Percentiles rank a stretch among this genome's conserved stretches.
Conservation (phyloP, 2,888 invertebrate species). For the Microplitis deprimator region DNA sequence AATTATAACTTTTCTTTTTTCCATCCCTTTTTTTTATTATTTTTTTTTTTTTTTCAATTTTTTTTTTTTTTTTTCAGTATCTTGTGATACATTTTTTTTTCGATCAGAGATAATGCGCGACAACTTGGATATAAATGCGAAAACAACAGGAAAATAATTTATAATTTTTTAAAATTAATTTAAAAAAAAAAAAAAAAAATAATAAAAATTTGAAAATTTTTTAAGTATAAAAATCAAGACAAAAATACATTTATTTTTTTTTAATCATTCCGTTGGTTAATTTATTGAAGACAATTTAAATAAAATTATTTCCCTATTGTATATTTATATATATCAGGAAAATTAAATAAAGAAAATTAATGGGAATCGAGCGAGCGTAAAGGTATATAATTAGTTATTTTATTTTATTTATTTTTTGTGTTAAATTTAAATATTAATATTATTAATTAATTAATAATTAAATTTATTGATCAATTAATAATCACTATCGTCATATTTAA, state of each 20-base stretch:
- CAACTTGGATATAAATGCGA: slow-evolving; percentile 65
- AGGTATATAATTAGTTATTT: slow-evolving; percentile 52
- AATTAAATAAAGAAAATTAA: slow-evolving; percentile 29
- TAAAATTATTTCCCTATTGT: slow-evolving; percentile 5
- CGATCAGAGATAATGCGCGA: slow-evolving; percentile 65
- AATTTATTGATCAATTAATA: slow-evolving; percentile 16
- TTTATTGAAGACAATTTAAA: neutral
- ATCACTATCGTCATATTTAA: slow-evolving; percentile 22
- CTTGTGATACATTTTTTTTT: slow-evolving; percentile 37
- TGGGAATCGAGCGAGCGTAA: slow-evolving; percentile 64
- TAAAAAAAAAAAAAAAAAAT: neutral
- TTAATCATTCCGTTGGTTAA: neutral
- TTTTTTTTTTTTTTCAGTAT: slow-evolving; percentile 36
- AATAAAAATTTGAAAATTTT: neutral
- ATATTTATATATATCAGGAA: neutral
- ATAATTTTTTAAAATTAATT: neutral
- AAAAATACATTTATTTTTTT: slow-evolving; percentile 4
- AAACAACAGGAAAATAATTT: slow-evolving; percentile 41
- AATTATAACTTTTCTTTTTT: slow-evolving; percentile 31
- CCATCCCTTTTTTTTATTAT: slow-evolving; percentile 51
- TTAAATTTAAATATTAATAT: slow-evolving; percentile 46
- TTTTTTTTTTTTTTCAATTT: slow-evolving; percentile 45
- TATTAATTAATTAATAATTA: slow-evolving; percentile 41
- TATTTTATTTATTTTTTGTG: slow-evolving; percentile 36
- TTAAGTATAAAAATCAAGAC: neutral